Base-by-base conservation (phyloP, 2,888 invertebrate genomes). In the Drosophila fungiperda region DNA sequence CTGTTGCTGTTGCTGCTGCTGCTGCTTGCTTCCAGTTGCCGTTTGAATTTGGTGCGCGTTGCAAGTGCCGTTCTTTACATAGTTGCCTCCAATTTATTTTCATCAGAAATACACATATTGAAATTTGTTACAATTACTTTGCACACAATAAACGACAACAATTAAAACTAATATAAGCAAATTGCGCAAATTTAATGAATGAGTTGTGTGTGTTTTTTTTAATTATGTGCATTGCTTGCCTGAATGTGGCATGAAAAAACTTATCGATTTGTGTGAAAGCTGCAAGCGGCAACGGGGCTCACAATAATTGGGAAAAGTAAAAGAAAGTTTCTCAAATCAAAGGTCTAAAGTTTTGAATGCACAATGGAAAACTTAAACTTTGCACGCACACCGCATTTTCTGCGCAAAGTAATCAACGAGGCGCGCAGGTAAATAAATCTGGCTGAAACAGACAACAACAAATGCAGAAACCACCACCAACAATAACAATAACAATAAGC, bases 351-450 rank as follows among this genome's bases (percentile, higher is more conserved):
- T 71, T 73, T 54, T 61, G 48, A 75, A 79, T 79, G 88, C 80
- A 83, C 81, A 83, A 92, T 93, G 92, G 92, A 93, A 82, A 92
- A 90, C 84, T 91, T 92, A 80, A 92, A 90, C 83, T 91, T 92
- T 84, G 90, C 91, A 69, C 92, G 90, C 82, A 93, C 93, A 33
- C 93, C 93, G 76, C 90, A 91, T 63, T 91, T 93, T 88, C 90
- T 93, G 87, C 92, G 91, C 74, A 93, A 92, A 90, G 93, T 92
- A 76, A 89, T 93, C 74, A 87, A 79, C 74, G 93, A 92, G 71
- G 93, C 90, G 73, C 86, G 90, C 78, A 90, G 90, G 90, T 90
- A 88, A 85, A 76, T 84, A 73, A 68, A 80, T 64, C 61, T 80
- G 48, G 33, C n/a, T 29, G 55, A 48, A 80, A 55, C 72, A 63